Evolutionary conservation across 2,797 vertebrate genomes (phyloP), one percentile per base, ranked within the genome.

Genomic region (Galago senegalensis): DNA sequence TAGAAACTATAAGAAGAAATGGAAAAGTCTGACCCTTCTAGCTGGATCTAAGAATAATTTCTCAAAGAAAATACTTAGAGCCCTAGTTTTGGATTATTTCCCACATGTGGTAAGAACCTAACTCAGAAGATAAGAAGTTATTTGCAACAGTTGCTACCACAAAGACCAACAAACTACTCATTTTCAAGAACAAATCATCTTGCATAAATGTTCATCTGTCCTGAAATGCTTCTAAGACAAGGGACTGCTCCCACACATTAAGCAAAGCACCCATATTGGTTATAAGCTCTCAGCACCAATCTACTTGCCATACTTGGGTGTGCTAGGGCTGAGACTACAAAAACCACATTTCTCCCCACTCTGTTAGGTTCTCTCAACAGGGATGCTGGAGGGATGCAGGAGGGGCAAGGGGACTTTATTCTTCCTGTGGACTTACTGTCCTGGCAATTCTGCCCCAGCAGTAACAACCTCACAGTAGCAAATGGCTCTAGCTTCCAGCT

Each of bases 1-100:
- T 95, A 72, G 46, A 84, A 94, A 56, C 29, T 65, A 75, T 87
- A 70, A 37, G 46, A 63, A 84, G 53, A 94, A 89, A 77, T n/a
- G 4, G 18, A 63, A 91, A 61, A 18, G 49, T 49, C 87, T 79
- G 56, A 65, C 34, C 3, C 56, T 84, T 21, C 56, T 46, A 23
- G 82, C 60, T 72, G 0, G 31, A 43, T 77, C 81, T 77, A 69
- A 85, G 79, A 79, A 46, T 81, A 92, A 89, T 60, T 87, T 82
- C 53, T 89, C 40, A 23, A 61, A 94, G 69, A 90, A 90, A 85
- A 96, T 58, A 43, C 16, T 58, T 29, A 4, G 49, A 95, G 60
- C 23, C 7, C 6, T 5, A 72, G 58, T 77, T 49, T 58, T 93
- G 40, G 65, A 11, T 87, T 87, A 91, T 4, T 84, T 70, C 69